Evolutionary conservation across 1,140 invertebrate genomes (phyloP).

Genomic region (Drosophila ercepeae): DNA sequence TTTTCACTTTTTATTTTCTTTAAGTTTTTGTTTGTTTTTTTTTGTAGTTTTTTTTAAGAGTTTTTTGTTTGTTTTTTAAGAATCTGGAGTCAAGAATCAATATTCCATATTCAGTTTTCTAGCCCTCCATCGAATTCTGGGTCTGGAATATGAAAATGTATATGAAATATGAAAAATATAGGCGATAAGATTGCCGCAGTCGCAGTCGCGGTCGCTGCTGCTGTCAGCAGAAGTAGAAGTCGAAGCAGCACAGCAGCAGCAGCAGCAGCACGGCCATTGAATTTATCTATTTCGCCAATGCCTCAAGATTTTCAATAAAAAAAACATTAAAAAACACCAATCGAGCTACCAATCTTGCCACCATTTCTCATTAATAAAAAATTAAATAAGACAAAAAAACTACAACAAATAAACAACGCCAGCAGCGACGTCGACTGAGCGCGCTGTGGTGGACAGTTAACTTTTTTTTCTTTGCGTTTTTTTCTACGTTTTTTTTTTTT

Average conservation of each 20-base stretch:
- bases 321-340: too few species aligned
- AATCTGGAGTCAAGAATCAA: conserved; percentile 30
- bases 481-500: not conserved
- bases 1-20: not conserved
- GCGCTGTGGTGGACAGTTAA: conserved; percentile 44
- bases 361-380: too few species aligned
- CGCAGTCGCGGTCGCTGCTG: not conserved
- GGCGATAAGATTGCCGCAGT: conserved; percentile 31
- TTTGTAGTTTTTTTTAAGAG: conserved; percentile 16
- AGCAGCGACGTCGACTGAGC: conserved; percentile 24
- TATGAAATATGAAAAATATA: conserved; percentile 14
- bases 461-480: conserved; percentile 20
- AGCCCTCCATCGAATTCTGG: conserved; percentile 16
- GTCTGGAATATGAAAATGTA: conserved; percentile 17
- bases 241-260: conserved; percentile 16
- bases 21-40: conserved; percentile 1
- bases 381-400: conserved; percentile 6
- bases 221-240: not conserved
- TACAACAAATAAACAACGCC: conserved; percentile 45
- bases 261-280: not conserved
- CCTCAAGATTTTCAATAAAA: conserved; percentile 8
- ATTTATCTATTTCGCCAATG: conserved; percentile 19
- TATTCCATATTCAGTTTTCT: conserved; percentile 24
- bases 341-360: too few species aligned
- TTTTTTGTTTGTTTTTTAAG: conserved; percentile 28